Evolutionary conservation across 92 coral and sea anemone genomes (phyloP), one percentile per base, ranked within the genome.

Genomic region (Phenganax subtilis): DNA sequence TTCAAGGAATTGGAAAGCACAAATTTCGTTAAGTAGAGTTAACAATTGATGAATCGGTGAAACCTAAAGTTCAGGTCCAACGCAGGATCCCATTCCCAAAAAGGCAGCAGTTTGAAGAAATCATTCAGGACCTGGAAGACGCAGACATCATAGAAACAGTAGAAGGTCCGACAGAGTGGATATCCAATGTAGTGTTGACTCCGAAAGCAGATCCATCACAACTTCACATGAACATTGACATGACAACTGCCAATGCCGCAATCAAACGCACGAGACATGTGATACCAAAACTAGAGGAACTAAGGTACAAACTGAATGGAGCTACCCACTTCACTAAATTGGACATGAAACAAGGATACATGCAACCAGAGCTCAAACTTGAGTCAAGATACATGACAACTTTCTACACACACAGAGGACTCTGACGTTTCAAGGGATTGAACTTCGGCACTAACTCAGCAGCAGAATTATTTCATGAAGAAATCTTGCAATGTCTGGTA

Each of bases 361-460:
- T 80, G 85, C 88, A 87, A 76, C 76, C 80, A 11, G 85, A 87
- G 65, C 59, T 87, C n/a, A 82, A 80, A 25, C 64, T 55, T 51
- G 86, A 82, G 55, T 66, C 84, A 68, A 58, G 86, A 76, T 80
- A 85, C 69, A 65, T 84, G 37, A 81, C 88, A 52, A 88, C 90
- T 10, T 76, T 85, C 80, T 81, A 59, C 85, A 87, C 84, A 12
- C 84, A 63, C 31, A 16, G 85, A 25, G 86, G 80, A 65, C 44
- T 57, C 16, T 79, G 54, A 77, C 81, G 64, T 25, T 82, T 87
- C 66, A 75, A 76, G 84, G 56, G 86, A 57, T 72, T 87, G 27
- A 88, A 86, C 66, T 89, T 89, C 51, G 92, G 86, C 16, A 67
- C 87, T 25, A 71, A 79, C 75, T 75, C 86, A 12, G 83, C 91